phyloP scores from a whole-genome alignment of 2,888 invertebrate species.

The Ptycholaimellus sp. region DNA sequence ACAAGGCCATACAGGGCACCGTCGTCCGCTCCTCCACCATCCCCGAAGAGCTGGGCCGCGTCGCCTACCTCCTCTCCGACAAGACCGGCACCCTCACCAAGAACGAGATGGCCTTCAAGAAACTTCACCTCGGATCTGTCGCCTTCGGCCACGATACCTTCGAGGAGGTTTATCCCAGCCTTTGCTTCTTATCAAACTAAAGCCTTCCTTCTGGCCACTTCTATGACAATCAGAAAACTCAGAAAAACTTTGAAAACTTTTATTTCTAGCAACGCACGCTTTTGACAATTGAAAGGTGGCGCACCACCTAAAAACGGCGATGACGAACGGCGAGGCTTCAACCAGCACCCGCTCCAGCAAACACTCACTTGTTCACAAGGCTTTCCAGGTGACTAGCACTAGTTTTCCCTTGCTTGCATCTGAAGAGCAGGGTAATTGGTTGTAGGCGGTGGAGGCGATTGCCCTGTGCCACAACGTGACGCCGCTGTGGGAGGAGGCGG shows the following conservation, averaged over 20 bases:
- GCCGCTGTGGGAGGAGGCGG: conserved; percentile 51
- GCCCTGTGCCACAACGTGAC: conserved; percentile 94
- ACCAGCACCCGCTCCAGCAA: too few relatives aligned
- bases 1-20: conserved; percentile 66
- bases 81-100: conserved; percentile 93
- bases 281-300: too few relatives aligned
- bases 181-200: too few relatives aligned
- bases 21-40: conserved; percentile 87
- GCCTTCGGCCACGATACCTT: conserved; percentile 64
- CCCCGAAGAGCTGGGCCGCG: conserved; percentile 80
- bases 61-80: conserved; percentile 74
- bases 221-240: too few relatives aligned
- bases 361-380: too few relatives aligned
- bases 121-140: conserved; percentile 77
- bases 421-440: not conserved
- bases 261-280: too few relatives aligned
- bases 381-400: too few relatives aligned
- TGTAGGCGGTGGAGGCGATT: conserved; percentile 62
- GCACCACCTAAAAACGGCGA: too few relatives aligned
- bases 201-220: conserved; percentile 2
- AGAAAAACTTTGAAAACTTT: too few relatives aligned
- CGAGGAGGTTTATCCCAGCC: conserved; percentile 48
- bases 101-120: conserved; percentile 78
- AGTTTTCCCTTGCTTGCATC: too few relatives aligned
- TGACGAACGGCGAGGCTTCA: too few relatives aligned